These are phyloP conservation scores for Sebastes cheni DNA, from an alignment of 2,797 vertebrate species.

Conservation along the genomic window DNA sequence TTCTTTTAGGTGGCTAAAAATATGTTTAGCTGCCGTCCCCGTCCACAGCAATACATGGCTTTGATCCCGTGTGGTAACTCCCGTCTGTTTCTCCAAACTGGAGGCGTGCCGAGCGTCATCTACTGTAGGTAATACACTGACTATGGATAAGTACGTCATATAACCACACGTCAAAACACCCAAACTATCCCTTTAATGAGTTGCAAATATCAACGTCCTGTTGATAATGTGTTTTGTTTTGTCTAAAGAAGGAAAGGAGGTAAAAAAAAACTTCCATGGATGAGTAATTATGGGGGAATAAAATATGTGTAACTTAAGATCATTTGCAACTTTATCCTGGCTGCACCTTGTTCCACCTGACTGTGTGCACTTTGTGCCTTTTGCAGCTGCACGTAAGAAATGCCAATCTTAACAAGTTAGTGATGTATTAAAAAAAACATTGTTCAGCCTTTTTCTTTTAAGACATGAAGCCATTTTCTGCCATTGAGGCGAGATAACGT, in stretches of 20 bases:
- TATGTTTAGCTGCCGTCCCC: too few relatives aligned
- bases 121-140: too few relatives aligned
- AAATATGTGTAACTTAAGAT: not conserved
- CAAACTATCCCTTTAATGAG: too few relatives aligned
- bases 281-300: not conserved
- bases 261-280: not conserved
- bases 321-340: not conserved
- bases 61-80: too few relatives aligned
- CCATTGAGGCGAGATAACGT: not conserved
- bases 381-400: not conserved
- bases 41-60: rapidly evolving
- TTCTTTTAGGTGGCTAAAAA: too few relatives aligned
- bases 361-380: not conserved
- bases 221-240: too few relatives aligned
- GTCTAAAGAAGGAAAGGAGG: too few relatives aligned
- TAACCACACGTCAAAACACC: too few relatives aligned
- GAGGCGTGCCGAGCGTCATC: too few relatives aligned
- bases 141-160: too few relatives aligned
- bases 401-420: not conserved
- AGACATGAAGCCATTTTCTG: not conserved
- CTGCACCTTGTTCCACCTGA: not conserved
- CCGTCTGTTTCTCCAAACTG: too few relatives aligned
- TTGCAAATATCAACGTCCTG: too few relatives aligned
- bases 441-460: not conserved
- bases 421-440: not conserved